Conservation (phyloP, 2,797 vertebrate genomes). For the Numenius phaeopus region DNA sequence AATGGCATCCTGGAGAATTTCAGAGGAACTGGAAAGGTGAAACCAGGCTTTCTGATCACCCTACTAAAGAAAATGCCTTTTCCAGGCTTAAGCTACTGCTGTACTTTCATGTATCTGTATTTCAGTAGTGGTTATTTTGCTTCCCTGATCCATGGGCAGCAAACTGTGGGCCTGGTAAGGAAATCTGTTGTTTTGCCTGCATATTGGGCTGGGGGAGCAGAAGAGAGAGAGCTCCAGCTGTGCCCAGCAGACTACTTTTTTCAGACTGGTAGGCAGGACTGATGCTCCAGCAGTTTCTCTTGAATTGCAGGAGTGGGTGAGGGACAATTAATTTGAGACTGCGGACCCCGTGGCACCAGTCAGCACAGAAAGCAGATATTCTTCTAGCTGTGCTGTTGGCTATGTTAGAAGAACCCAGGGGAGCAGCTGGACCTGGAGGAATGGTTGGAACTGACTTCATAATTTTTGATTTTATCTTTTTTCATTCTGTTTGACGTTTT, state of each 20-base stretch:
- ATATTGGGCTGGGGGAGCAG: background rate
- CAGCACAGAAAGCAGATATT: background rate
- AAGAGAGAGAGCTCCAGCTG: background rate
- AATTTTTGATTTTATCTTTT: background rate
- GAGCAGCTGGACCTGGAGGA: background rate
- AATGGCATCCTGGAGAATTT: background rate
- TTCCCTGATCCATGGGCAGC: background rate
- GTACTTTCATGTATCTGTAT: background rate
- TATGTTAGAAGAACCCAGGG: background rate
- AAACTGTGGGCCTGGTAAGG: background rate
- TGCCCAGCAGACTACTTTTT: background rate
- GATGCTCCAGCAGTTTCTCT: background rate
- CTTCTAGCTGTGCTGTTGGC: background rate
- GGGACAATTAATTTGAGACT: background rate
- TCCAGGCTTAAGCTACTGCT: background rate
- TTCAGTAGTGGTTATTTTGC: background rate
- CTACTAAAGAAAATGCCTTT: background rate
- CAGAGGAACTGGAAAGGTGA: background rate
- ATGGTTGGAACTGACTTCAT: background rate
- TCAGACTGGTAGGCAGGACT: background rate
- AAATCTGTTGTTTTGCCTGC: background rate
- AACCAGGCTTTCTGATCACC: background rate
- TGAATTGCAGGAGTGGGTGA: background rate
- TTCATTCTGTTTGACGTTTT: constrained; percentile 16
- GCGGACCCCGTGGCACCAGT: background rate